phyloP scores from a whole-genome alignment of 2,888 invertebrate species.

The Dicyrtoma fusca region DNA sequence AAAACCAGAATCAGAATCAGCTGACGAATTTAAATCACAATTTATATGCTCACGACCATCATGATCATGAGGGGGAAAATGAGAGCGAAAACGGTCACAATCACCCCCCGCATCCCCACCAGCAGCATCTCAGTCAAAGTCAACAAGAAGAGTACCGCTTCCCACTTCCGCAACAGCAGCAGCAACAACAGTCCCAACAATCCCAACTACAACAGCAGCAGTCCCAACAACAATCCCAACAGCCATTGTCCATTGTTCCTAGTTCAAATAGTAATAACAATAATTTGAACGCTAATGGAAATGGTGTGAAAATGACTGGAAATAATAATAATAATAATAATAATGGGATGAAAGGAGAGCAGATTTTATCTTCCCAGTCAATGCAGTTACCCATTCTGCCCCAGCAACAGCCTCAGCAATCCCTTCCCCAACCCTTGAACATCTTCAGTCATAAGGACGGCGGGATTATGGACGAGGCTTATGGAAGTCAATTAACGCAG shows the following conservation, averaged over 20 bases:
- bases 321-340: neutral
- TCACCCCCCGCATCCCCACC: neutral
- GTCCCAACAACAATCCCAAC: conserved; percentile 14
- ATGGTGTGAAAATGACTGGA: neutral
- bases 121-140: conserved; percentile 24
- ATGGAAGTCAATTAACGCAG: conserved; percentile 41
- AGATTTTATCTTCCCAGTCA: too few relatives aligned
- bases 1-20: too few relatives aligned
- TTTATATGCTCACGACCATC: too few relatives aligned
- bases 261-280: conserved; percentile 2
- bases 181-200: neutral
- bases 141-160: conserved; percentile 28
- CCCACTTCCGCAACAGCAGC: conserved; percentile 31
- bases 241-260: conserved; percentile 33
- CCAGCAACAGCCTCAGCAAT: neutral
- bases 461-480: conserved; percentile 51
- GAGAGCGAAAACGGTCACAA: too few relatives aligned
- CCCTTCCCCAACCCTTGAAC: conserved; percentile 30
- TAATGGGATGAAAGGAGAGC: neutral
- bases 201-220: too few relatives aligned
- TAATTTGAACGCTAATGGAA: conserved; percentile 1
- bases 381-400: neutral
- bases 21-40: too few relatives aligned
- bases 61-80: too few relatives aligned
- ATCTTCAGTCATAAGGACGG: conserved; percentile 51